Conservation (phyloP, 2,113 vertebrate genomes). For the Mirounga angustirostris region DNA sequence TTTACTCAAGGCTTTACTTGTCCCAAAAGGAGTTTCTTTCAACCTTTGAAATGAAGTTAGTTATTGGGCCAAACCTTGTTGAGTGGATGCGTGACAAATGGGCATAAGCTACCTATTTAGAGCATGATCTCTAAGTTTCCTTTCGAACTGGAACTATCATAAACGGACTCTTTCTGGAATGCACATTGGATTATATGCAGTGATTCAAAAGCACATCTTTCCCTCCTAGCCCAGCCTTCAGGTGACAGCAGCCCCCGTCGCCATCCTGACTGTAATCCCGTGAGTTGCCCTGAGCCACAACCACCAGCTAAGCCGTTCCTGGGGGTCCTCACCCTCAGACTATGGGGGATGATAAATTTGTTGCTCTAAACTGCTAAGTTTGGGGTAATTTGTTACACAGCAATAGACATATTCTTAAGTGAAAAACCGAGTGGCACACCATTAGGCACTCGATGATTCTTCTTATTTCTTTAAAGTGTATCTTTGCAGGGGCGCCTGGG, state of each 20-base stretch:
- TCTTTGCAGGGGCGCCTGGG: not conserved
- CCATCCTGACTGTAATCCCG: not conserved
- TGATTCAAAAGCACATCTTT: not conserved
- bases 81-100: not conserved
- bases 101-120: not conserved
- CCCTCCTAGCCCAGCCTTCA: not conserved
- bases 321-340: not conserved
- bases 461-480: not conserved
- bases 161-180: not conserved
- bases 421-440: not conserved
- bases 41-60: not conserved
- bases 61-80: not conserved
- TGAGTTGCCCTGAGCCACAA: not conserved
- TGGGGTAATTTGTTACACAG: not conserved
- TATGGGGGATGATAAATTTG: not conserved
- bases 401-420: not conserved
- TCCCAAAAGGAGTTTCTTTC: slow-evolving; percentile 40
- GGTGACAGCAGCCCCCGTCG: not conserved
- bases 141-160: slow-evolving; percentile 38
- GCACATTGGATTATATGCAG: not conserved
- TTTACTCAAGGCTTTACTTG: slow-evolving; percentile 35
- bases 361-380: not conserved
- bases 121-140: not conserved
- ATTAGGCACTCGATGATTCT: not conserved
- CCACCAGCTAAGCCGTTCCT: not conserved